Evolutionary conservation across 2,797 vertebrate genomes (phyloP).

Genomic region (Eulemur rubriventer): DNA sequence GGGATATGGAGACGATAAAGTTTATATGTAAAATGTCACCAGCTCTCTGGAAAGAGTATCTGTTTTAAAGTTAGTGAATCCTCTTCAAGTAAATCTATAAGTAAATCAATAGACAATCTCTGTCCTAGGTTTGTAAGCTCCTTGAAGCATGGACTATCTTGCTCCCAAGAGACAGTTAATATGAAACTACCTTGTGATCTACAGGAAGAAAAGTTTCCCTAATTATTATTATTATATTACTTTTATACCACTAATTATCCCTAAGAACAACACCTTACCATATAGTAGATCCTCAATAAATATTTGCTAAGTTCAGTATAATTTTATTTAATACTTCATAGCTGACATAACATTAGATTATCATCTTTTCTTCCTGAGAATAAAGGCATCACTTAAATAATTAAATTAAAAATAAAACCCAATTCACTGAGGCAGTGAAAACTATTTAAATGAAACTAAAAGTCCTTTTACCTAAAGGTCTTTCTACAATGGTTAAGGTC

Average conservation of each 20-base stretch:
- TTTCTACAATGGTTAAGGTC: background rate
- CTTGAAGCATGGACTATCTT: background rate
- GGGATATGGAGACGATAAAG: background rate
- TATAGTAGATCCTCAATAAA: background rate
- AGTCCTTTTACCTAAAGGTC: background rate
- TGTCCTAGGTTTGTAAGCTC: background rate
- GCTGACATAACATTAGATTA: background rate
- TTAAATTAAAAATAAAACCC: background rate
- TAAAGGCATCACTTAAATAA: background rate
- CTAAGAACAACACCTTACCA: background rate
- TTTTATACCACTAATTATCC: background rate
- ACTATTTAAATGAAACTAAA: conserved; percentile 2
- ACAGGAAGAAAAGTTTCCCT: background rate
- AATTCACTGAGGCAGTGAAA: background rate
- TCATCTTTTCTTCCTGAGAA: background rate
- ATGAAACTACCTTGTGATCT: background rate
- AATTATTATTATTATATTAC: background rate
- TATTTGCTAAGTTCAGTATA: background rate
- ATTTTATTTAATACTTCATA: background rate
- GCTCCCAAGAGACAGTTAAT: background rate
- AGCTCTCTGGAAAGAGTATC: background rate
- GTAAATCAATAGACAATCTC: background rate
- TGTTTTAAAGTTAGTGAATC: background rate
- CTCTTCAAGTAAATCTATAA: background rate
- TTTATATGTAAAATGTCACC: background rate